phyloP scores from a whole-genome alignment of 2,888 invertebrate genomes.

The Drosophila phalerata region DNA sequence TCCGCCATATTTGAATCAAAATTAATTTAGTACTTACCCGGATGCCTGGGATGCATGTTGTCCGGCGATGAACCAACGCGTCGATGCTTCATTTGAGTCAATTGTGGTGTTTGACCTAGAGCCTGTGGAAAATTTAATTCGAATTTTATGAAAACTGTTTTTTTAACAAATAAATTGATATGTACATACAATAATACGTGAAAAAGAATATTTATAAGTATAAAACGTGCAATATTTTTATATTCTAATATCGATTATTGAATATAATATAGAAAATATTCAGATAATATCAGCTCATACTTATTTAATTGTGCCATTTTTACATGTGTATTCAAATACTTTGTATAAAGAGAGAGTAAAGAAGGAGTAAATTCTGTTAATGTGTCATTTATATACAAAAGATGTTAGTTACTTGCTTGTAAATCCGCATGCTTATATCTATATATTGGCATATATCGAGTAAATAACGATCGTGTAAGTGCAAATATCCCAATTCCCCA shows the following conservation, averaged over 20 bases:
- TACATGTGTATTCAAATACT: constrained; percentile 6
- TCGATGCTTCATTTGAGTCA: constrained; percentile 84
- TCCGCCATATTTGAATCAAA: not conserved
- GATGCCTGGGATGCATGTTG: constrained; percentile 84
- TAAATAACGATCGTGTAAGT: constrained; percentile 4
- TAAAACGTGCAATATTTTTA: constrained; percentile 22
- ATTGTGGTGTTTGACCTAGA: constrained; percentile 84
- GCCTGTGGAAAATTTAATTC: constrained; percentile 71
- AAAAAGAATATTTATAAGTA: constrained; percentile 7
- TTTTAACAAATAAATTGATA: not conserved
- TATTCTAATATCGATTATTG: constrained; percentile 4
- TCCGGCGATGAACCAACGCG: constrained; percentile 86
- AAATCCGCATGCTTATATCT: constrained; percentile 1
- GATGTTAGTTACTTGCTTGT: constrained; percentile 5
- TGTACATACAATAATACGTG: not conserved
- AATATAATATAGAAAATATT: constrained; percentile 9
- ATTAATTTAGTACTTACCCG: constrained; percentile 71
- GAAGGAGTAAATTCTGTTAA: not conserved
- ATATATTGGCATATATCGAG: not conserved
- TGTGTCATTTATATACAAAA: constrained; percentile 13
- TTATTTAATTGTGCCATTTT: constrained; percentile 16
- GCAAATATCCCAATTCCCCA: constrained; percentile 6
- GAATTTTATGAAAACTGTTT: constrained; percentile 5
- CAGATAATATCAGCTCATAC: constrained; percentile 3
- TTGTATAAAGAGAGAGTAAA: not conserved